phyloP scores from a whole-genome alignment of 2,888 invertebrate genomes.

The Latrodectus hesperus region DNA sequence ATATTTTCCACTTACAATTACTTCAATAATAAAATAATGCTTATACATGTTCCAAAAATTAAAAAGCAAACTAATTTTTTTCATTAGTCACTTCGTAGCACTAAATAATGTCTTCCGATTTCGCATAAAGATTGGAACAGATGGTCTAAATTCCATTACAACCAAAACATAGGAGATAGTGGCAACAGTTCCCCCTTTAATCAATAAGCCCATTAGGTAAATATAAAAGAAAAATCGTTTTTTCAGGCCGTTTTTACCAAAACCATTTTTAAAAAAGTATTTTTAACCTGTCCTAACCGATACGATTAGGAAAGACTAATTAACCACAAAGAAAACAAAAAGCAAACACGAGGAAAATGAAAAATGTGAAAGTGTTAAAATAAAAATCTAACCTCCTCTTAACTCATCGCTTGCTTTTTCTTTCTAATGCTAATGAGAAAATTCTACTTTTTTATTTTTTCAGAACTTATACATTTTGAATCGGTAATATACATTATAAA shows the following conservation, averaged over 20 bases:
- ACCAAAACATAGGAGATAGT: conserved; percentile 7
- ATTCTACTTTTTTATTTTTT: not conserved
- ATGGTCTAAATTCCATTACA: conserved; percentile 40
- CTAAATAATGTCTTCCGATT: no score
- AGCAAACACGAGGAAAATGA: conserved; percentile 17
- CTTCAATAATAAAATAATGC: no score
- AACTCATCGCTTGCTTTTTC: not conserved
- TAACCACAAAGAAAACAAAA: conserved; percentile 32
- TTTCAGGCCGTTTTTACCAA: not conserved
- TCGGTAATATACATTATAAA: no score
- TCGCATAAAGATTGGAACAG: not conserved
- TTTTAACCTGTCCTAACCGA: conserved; percentile 46
- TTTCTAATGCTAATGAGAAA: conserved; percentile 21
- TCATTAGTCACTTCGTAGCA: no score
- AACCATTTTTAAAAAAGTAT: conserved; percentile 19
- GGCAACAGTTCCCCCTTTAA: conserved; percentile 39
- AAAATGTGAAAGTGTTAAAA: conserved; percentile 39
- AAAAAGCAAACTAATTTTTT: no score
- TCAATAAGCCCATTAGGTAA: conserved; percentile 59
- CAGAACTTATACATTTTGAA: not conserved
- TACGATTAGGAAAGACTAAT: conserved; percentile 62
- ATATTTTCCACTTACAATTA: not conserved
- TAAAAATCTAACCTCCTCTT: conserved; percentile 22
- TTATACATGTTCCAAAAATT: no score
- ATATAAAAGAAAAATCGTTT: conserved; percentile 4